These are phyloP conservation scores for Tiphia femorata DNA, from an alignment of 2,888 invertebrate genomes.

Conservation along the genomic window DNA sequence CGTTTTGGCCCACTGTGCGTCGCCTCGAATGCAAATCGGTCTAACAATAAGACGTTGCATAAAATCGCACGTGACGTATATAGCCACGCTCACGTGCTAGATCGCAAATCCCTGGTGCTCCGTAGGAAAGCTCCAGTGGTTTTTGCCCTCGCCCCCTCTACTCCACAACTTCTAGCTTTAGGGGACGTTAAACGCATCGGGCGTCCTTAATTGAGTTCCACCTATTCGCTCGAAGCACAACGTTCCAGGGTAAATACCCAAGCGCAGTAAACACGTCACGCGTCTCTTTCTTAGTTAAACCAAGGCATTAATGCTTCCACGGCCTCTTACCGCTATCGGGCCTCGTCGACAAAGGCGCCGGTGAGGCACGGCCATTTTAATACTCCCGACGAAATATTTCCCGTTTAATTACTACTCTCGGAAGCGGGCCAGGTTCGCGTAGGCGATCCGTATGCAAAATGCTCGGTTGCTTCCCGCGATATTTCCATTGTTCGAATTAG, in stretches of 20 bases:
- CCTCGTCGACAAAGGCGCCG: too few relatives aligned
- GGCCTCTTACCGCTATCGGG: too few relatives aligned
- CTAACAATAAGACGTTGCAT: too few relatives aligned
- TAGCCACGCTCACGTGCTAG: too few relatives aligned
- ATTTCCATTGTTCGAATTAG: too few relatives aligned
- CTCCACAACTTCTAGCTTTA: constrained; percentile 34
- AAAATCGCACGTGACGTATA: too few relatives aligned
- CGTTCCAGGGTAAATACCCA: constrained; percentile 17
- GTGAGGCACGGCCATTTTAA: too few relatives aligned
- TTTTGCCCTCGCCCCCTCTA: constrained; percentile 32
- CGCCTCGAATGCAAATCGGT: too few relatives aligned
- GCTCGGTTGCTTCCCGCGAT: too few relatives aligned
- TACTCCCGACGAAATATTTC: too few relatives aligned
- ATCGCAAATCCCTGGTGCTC: constrained; percentile 37
- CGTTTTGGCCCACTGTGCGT: too few relatives aligned
- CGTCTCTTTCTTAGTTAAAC: background rate
- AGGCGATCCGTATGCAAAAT: background rate
- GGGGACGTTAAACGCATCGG: constrained; percentile 44
- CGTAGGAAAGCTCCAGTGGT: constrained; percentile 31
- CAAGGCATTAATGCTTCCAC: too few relatives aligned
- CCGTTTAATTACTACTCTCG: background rate
- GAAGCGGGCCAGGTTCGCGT: background rate
- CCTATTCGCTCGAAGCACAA: background rate
- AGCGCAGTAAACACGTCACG: constrained; percentile 32
- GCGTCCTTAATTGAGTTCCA: constrained; percentile 45